These are phyloP conservation scores for Clusia tigrina DNA, from an alignment of 2,888 invertebrate genomes.

Conservation along the genomic window DNA sequence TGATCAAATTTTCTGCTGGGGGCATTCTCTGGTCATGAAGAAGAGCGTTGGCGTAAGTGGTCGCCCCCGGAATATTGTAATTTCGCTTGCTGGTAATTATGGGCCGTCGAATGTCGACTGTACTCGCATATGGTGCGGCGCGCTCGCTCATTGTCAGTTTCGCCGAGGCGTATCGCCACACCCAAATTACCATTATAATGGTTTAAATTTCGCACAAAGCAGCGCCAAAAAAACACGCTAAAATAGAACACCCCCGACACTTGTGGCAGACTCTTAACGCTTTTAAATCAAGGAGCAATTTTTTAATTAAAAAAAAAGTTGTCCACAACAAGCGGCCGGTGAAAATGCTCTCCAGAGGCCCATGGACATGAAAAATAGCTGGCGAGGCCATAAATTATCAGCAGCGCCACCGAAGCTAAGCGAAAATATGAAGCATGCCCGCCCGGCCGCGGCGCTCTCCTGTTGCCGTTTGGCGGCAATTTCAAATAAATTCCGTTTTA, in stretches of 20 bases:
- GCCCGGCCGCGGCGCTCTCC: neutral
- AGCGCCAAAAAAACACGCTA: neutral
- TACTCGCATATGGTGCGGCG: neutral
- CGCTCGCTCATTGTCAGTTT: neutral
- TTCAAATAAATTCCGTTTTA: neutral
- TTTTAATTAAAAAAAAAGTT: conserved; percentile 8
- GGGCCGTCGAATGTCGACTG: neutral
- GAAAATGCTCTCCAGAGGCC: conserved; percentile 51
- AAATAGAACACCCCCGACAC: neutral
- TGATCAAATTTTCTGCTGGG: too few species aligned
- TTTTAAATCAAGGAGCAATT: neutral
- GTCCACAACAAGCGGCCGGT: neutral
- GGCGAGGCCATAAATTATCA: conserved; percentile 49
- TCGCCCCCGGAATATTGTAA: neutral
- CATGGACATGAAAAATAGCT: conserved; percentile 57
- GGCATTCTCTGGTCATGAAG: too few species aligned
- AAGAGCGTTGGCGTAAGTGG: neutral
- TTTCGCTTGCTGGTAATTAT: neutral
- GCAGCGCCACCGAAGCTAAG: neutral
- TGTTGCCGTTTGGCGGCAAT: conserved; percentile 1
- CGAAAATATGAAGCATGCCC: neutral
- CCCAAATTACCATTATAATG: neutral
- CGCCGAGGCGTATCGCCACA: neutral
- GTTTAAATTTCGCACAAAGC: neutral
- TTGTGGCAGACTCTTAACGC: neutral